Percentiles rank a stretch among this genome's conserved stretches.
Evolutionary conservation across 2,888 invertebrate genomes (phyloP).

Genomic region (Chrysomela aeneicollis): DNA sequence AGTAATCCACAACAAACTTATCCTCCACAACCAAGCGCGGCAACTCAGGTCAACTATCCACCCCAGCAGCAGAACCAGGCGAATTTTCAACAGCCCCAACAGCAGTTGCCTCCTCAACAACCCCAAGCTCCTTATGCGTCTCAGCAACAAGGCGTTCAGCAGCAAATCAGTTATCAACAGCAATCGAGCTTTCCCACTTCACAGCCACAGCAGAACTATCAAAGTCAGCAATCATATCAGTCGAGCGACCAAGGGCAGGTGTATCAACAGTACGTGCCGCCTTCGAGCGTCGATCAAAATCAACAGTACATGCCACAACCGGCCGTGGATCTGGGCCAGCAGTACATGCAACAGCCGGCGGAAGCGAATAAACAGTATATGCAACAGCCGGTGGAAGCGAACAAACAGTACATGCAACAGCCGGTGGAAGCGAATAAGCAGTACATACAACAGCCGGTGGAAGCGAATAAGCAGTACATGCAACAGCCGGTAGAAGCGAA

Average conservation of each 20-base stretch:
- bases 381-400: constrained; percentile 64
- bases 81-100: constrained; percentile 38
- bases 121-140: constrained; percentile 28
- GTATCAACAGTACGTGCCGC: constrained; percentile 44
- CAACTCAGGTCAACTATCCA: constrained; percentile 27
- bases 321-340: constrained; percentile 29
- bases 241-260: constrained; percentile 39
- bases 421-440: constrained; percentile 46
- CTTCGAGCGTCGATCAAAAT: constrained; percentile 32
- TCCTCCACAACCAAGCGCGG: constrained; percentile 24
- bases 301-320: constrained; percentile 41
- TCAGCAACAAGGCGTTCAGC: constrained; percentile 29
- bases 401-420: constrained; percentile 46
- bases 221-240: constrained; percentile 36
- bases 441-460: constrained; percentile 32
- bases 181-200: constrained; percentile 49
- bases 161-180: constrained; percentile 29
- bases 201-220: constrained; percentile 27
- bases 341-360: constrained; percentile 36
- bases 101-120: constrained; percentile 33
- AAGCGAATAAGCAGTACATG: constrained; percentile 57
- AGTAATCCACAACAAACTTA: constrained; percentile 31
- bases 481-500: constrained; percentile 64
- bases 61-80: constrained; percentile 32
- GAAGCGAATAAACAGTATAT: constrained; percentile 50